Conservation (phyloP, 1,140 invertebrate genomes). For the Drosophila paulistorum region DNA sequence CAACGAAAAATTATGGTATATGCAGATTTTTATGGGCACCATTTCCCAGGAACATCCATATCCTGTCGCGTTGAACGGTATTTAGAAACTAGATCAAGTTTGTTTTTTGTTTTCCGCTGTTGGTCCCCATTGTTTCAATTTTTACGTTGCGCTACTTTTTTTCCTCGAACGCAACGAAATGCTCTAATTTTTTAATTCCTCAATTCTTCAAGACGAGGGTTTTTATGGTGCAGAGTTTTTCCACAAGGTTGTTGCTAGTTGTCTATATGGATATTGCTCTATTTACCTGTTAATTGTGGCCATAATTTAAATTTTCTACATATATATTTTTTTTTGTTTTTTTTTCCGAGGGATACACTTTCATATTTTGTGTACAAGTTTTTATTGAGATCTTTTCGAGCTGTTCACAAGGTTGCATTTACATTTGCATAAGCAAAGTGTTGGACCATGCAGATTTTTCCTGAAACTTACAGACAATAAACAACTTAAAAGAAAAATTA, state of each 20-base stretch:
- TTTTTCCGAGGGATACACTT: conserved; percentile 14
- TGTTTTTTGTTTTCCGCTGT: conserved; percentile 65
- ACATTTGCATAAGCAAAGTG: neutral
- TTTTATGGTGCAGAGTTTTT: conserved; percentile 47
- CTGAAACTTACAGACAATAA: too few relatives aligned
- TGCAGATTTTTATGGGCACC: conserved; percentile 74
- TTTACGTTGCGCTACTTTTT: conserved; percentile 77
- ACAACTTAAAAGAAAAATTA: too few relatives aligned
- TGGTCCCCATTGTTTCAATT: conserved; percentile 58
- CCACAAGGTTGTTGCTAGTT: conserved; percentile 56
- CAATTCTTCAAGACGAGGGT: conserved; percentile 53
- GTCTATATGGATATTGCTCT: conserved; percentile 15
- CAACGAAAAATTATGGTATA: conserved; percentile 47
- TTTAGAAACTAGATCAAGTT: conserved; percentile 74
- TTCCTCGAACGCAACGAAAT: conserved; percentile 65
- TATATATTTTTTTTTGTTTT: conserved; percentile 10
- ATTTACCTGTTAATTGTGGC: conserved; percentile 73
- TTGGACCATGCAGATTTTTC: neutral
- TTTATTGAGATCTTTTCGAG: conserved; percentile 27
- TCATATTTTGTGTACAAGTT: conserved; percentile 18
- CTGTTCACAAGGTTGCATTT: neutral
- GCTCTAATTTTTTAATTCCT: conserved; percentile 79
- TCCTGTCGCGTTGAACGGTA: conserved; percentile 66
- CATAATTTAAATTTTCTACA: conserved; percentile 54
- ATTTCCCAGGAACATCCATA: conserved; percentile 53